Evolutionary conservation across 2,888 invertebrate species (phyloP).

Genomic region (Diogma glabrata): DNA sequence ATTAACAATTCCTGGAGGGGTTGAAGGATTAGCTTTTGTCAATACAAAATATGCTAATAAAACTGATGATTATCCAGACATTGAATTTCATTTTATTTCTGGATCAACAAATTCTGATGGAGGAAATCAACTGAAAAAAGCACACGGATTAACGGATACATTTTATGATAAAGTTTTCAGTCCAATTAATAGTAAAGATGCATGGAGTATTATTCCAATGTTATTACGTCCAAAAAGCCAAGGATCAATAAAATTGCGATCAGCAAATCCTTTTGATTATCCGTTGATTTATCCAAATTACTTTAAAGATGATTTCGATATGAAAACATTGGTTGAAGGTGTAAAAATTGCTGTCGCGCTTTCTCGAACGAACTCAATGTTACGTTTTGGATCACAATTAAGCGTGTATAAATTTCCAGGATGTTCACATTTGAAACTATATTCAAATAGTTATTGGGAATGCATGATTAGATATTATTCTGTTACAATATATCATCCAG

Average conservation of each 20-base stretch:
- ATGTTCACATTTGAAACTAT: constrained; percentile 53
- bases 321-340: constrained; percentile 70
- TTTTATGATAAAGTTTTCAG: constrained; percentile 66
- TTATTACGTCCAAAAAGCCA: constrained; percentile 71
- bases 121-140: constrained; percentile 67
- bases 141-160: constrained; percentile 61
- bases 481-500: constrained; percentile 75
- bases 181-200: constrained; percentile 63
- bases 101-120: constrained; percentile 80
- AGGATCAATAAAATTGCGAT: constrained; percentile 70
- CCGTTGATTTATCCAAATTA: constrained; percentile 91
- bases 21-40: constrained; percentile 80
- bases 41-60: constrained; percentile 75
- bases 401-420: constrained; percentile 65
- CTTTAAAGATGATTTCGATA: constrained; percentile 66
- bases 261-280: constrained; percentile 73
- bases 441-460: constrained; percentile 72
- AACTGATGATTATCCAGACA: constrained; percentile 74
- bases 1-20: constrained; percentile 76
- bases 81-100: constrained; percentile 80
- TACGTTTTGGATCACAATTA: constrained; percentile 57
- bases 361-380: constrained; percentile 68
- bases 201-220: constrained; percentile 77
- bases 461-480: constrained; percentile 78
- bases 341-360: constrained; percentile 72